A percentile compares a stretch with the other conserved stretches of the same genome.
phyloP scores from a whole-genome alignment of 1,140 invertebrate genomes.

The Babylonia areolata region DNA sequence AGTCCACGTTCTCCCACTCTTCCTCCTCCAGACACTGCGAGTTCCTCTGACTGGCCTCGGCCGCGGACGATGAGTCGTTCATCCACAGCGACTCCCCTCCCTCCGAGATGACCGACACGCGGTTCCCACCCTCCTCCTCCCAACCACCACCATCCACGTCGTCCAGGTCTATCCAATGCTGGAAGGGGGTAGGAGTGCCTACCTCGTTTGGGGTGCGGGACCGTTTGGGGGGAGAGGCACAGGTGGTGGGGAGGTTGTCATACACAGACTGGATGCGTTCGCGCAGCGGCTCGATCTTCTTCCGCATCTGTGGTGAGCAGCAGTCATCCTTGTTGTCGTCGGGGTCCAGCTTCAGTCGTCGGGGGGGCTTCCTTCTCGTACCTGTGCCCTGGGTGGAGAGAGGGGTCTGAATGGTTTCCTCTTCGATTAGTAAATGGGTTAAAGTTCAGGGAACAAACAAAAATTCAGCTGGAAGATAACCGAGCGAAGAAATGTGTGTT shows the following conservation, averaged over 20 bases:
- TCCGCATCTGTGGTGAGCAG: conserved; percentile 26
- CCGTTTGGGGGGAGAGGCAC: conserved; percentile 26
- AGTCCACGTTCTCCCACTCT: conserved; percentile 4
- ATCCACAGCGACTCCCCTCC: conserved; percentile 10
- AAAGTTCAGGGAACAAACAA: too few relatives aligned
- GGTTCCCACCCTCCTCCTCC: not conserved
- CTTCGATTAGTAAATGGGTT: too few relatives aligned
- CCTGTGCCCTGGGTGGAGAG: not conserved
- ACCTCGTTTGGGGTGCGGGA: too few relatives aligned
- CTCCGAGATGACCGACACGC: conserved; percentile 21
- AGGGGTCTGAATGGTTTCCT: too few relatives aligned
- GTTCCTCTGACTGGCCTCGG: not conserved
- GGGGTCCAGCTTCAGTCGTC: not conserved
- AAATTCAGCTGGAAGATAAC: too few relatives aligned
- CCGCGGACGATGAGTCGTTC: not conserved
- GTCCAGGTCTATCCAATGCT: too few relatives aligned
- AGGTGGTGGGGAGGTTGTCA: conserved; percentile 21
- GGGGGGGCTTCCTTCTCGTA: not conserved
- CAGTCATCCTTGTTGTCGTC: not conserved
- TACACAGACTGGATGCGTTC: conserved; percentile 13
- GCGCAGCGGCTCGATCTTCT: conserved; percentile 17
- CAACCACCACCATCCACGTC: not conserved
- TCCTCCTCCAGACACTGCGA: not conserved
- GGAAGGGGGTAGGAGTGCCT: too few relatives aligned
- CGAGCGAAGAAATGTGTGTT: too few relatives aligned